phyloP scores from a whole-genome alignment of 2,113 vertebrate species.

The Nesogale talazaci region DNA sequence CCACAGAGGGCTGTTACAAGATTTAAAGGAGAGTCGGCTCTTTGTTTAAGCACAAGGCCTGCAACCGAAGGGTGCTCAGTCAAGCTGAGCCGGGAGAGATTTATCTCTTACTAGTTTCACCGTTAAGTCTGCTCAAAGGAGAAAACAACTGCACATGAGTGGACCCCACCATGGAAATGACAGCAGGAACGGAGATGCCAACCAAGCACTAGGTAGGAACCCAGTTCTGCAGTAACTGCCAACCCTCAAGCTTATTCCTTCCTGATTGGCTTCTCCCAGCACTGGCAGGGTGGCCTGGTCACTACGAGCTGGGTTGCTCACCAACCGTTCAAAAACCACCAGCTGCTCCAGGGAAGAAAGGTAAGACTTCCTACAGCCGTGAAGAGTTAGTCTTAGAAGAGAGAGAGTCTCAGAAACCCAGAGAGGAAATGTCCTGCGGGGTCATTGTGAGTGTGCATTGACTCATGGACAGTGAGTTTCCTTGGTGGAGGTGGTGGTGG shows the following conservation, averaged over 20 bases:
- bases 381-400: too few relatives aligned
- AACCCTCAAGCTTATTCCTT: neutral
- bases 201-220: neutral
- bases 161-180: neutral
- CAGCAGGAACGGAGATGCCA: neutral
- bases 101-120: neutral
- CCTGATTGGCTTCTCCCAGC: neutral
- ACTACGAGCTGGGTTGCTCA: too few relatives aligned
- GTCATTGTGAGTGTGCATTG: too few relatives aligned
- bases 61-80: neutral
- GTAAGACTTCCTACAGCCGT: too few relatives aligned
- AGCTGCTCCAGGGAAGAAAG: too few relatives aligned
- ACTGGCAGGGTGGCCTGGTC: neutral
- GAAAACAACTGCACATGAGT: neutral
- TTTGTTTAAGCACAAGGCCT: constrained; percentile 45
- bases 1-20: neutral
- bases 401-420: too few relatives aligned
- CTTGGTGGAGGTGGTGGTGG: too few relatives aligned
- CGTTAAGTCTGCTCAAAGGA: neutral
- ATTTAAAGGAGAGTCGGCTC: constrained; percentile 26
- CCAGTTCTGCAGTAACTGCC: neutral
- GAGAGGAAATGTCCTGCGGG: too few relatives aligned
- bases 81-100: neutral
- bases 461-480: too few relatives aligned
- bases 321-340: too few relatives aligned